These are phyloP conservation scores for Cacatua alba DNA, from an alignment of 2,113 vertebrate species.

Conservation along the genomic window DNA sequence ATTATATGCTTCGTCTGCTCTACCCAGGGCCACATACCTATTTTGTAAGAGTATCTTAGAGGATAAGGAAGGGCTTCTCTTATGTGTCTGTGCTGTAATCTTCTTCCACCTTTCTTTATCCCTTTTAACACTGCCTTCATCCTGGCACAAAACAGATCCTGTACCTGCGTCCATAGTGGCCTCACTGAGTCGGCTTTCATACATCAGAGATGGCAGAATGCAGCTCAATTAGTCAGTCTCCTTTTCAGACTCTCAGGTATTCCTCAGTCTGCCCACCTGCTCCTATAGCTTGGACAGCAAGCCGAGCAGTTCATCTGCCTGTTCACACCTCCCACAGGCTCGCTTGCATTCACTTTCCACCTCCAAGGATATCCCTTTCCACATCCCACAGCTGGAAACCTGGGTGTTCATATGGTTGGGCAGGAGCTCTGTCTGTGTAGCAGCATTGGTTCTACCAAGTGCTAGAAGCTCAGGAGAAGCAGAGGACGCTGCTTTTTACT, in stretches of 20 bases:
- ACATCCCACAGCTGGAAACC: background rate
- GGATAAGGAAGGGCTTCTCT: background rate
- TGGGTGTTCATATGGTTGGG: background rate
- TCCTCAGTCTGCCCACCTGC: background rate
- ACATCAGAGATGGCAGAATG: background rate
- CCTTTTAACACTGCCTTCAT: background rate
- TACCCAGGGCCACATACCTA: background rate
- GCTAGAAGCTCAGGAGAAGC: background rate
- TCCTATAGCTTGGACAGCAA: background rate
- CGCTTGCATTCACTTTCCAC: background rate
- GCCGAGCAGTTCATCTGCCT: background rate
- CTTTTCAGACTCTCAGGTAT: background rate
- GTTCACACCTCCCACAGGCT: background rate
- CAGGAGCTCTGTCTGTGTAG: background rate
- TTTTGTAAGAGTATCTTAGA: background rate
- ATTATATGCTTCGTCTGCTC: fast-evolving
- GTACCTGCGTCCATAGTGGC: background rate
- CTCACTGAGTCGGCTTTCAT: background rate
- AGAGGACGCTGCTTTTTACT: background rate
- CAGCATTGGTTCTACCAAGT: background rate
- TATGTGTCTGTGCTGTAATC: fast-evolving
- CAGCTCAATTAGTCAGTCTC: background rate
- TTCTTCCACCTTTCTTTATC: background rate
- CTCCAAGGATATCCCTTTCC: background rate
- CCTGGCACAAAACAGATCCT: background rate